Evolutionary conservation across 2,113 vertebrate species (phyloP), one percentile per base, ranked within the genome.

Genomic region (Hiodon tergisus): DNA sequence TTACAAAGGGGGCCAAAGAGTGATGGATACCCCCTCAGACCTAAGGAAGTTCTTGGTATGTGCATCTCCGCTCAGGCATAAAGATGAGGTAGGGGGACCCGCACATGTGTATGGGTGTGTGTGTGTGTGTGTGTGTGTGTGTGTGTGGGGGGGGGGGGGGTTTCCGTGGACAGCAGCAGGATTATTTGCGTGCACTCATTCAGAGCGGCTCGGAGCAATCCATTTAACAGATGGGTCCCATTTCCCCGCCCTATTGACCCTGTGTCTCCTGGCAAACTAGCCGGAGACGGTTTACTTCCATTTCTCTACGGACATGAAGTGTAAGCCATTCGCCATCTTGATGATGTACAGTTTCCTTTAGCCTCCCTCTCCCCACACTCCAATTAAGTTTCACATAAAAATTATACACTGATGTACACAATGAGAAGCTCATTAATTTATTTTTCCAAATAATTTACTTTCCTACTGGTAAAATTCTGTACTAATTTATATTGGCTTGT

Each of bases 11-110:
- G n/a, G 50, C 69, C 7, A 50, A 55, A 65, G 31, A 74, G 48
- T 81, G 75, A 84, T 76, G 65, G 60, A 80, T 81, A 69, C 72
- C 65, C 76, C 76, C 58, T 6, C 74, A 72, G 54, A 73, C 68
- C 73, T 75, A 75, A 75, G 76, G 70, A 80, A 79, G 80, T 75
- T 81, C 74, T 63, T 66, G 73, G 70, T 74, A 72, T 72, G 75
- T 78, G 78, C 71, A 77, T 79, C 69, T 70, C 73, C 61, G 58
- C 73, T 80, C 71, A 72, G 52, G 78, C 79, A 74, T 74, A 84
- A 83, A 81, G 66, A 31, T 52, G 52, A 31, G 62, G 57, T 50
- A 48, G 17, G 48, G 61, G 69, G 13, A 75, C 78, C 60, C 6
- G 67, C 60, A 72, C 58, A 67, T 58, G 74, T 6, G 58, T 59